Percentiles rank a stretch among this genome's conserved stretches.
phyloP scores from a whole-genome alignment of 1,140 invertebrate genomes.

The Halictus rubicundus region DNA sequence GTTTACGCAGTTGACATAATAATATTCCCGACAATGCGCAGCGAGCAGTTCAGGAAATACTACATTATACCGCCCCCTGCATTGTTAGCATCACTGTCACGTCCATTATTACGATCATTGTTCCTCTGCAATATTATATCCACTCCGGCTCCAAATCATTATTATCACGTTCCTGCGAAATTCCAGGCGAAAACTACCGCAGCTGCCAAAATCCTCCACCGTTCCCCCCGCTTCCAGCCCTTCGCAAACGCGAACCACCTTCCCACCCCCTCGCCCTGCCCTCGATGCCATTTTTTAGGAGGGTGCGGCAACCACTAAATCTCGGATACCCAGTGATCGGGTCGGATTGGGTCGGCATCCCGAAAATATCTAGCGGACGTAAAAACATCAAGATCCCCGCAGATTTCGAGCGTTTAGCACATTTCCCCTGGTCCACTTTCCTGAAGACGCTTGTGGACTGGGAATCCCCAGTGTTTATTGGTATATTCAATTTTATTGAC shows the following conservation, averaged over 20 bases:
- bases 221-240: background rate
- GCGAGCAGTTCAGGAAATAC: slow-evolving; percentile 19
- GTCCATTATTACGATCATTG: slow-evolving; percentile 36
- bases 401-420: no score
- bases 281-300: slow-evolving; percentile 6
- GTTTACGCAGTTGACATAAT: slow-evolving; percentile 24
- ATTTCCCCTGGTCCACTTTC: no score
- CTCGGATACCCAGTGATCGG: no score
- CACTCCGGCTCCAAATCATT: background rate
- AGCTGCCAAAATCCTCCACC: background rate
- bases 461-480: no score
- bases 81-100: slow-evolving; percentile 40
- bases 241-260: background rate
- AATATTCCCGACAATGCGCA: slow-evolving; percentile 27
- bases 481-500: no score
- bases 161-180: background rate
- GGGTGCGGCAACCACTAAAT: no score
- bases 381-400: background rate
- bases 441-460: no score
- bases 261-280: no score
- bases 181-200: background rate
- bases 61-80: slow-evolving; percentile 20
- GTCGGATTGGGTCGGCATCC: no score
- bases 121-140: slow-evolving; percentile 24
- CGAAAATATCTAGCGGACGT: background rate